Conservation (phyloP, 2,113 vertebrate species). For the Bucco capensis region DNA sequence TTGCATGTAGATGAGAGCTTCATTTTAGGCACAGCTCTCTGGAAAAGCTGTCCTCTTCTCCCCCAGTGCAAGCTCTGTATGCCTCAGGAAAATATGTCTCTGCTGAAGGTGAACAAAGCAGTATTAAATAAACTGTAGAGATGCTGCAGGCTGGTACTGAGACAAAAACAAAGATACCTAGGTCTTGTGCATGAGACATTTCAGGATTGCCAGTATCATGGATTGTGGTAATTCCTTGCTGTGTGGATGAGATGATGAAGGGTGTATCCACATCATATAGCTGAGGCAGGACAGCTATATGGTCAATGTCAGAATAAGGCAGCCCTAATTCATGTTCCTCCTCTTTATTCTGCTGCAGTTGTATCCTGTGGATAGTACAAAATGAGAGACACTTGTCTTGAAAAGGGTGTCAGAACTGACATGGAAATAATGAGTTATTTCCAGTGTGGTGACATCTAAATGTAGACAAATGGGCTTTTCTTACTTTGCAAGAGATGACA, state of each 20-base stretch:
- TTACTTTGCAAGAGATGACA: background rate
- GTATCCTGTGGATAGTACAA: background rate
- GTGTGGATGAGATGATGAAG: background rate
- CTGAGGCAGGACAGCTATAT: background rate
- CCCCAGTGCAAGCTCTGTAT: rapidly evolving
- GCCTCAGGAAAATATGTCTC: background rate
- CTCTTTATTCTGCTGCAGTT: background rate
- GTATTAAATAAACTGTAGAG: background rate
- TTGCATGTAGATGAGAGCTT: background rate
- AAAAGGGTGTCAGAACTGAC: background rate
- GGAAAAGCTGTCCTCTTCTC: background rate
- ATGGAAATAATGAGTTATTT: background rate
- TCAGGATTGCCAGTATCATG: background rate
- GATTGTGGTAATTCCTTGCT: background rate
- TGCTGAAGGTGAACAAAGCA: background rate
- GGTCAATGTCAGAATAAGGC: background rate
- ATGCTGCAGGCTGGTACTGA: background rate
- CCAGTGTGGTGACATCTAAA: background rate
- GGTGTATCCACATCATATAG: background rate
- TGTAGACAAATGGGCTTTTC: background rate
- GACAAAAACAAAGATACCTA: background rate
- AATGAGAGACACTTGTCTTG: background rate
- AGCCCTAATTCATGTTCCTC: background rate
- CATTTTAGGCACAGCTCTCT: background rate
- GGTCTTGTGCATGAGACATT: background rate